Evolutionary conservation across 2,113 vertebrate genomes (phyloP), one percentile per base, ranked within the genome.

Genomic region (Odocoileus virginianus): DNA sequence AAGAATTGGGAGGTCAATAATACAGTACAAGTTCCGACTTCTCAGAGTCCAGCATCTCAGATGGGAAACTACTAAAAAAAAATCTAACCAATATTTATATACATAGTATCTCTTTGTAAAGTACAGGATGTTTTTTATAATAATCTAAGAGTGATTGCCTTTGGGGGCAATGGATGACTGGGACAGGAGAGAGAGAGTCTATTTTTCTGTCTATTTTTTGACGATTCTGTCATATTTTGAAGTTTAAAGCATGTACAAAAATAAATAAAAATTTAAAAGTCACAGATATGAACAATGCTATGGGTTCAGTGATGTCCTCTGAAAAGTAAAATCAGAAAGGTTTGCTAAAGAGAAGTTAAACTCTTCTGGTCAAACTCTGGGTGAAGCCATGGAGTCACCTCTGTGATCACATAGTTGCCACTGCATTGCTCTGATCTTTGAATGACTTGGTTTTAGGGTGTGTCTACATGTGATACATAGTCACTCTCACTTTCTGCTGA

Each of bases 261-360:
- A 14, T 50, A 94, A 88, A 55, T 47, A 87, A 76, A 94, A 85
- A 13, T 43, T 54, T 43, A 52, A 89, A 96, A 96, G 27, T 78
- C 74, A 89, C 17, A 91, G 76, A 40, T 82, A 50, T 25, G 25
- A 87, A 61, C 2, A 87, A 8, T 50, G 13, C 21, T 81, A 45
- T 6, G 12, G 60, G 30, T 96, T 94, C 25, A 92, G 27, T 33
- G n/a, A 94, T 58, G 2, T 86, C 52, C 16, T 79, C 47, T 57
- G 33, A 93, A 78, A 97, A 94, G 5, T 71, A 64, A 92, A 92
- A 92, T 60, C 27, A 89, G 76, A 71, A 57, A 96, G 50, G 13
- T 67, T 78, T 71, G 10, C 45, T 90, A 23, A 64, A 94, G 67
- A 40, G 67, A 79, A 91, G 71, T 60, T 9, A 91, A 91, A 71